These are phyloP conservation scores for Puffinus mauretanicus DNA, from an alignment of 2,113 vertebrate species.

Conservation along the genomic window DNA sequence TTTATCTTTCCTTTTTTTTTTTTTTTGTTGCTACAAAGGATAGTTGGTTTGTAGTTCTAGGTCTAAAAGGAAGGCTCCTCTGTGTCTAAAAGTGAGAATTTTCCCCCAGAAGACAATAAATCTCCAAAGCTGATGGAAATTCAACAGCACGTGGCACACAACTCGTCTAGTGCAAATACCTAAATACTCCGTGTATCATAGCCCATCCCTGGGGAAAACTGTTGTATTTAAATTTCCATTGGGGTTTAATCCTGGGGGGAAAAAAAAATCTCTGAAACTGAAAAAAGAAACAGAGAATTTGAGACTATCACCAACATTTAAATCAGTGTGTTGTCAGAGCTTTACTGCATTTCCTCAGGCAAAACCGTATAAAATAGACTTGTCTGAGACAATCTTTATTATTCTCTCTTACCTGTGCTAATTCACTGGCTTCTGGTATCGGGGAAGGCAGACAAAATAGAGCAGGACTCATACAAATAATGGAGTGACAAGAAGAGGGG, in stretches of 20 bases:
- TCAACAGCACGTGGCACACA: too few relatives aligned
- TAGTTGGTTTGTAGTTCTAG: neutral
- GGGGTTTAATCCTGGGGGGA: neutral
- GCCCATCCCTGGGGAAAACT: neutral
- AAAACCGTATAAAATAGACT: neutral
- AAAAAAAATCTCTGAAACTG: neutral
- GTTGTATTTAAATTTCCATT: neutral
- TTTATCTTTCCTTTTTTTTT: neutral
- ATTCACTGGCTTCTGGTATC: neutral
- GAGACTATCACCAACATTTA: neutral
- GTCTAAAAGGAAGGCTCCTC: neutral
- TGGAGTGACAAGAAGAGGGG: neutral
- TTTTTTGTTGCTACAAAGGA: too few relatives aligned
- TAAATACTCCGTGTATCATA: neutral
- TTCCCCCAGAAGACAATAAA: neutral
- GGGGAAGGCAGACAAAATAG: neutral
- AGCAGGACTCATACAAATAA: neutral
- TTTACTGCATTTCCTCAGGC: neutral
- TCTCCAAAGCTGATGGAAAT: neutral
- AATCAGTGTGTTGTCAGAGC: neutral
- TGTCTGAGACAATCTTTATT: neutral
- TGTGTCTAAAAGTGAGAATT: neutral
- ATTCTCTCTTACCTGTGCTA: neutral
- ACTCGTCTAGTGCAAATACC: neutral
- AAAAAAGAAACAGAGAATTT: neutral